phyloP scores from a whole-genome alignment of 2,113 vertebrate species.

The Ia io region DNA sequence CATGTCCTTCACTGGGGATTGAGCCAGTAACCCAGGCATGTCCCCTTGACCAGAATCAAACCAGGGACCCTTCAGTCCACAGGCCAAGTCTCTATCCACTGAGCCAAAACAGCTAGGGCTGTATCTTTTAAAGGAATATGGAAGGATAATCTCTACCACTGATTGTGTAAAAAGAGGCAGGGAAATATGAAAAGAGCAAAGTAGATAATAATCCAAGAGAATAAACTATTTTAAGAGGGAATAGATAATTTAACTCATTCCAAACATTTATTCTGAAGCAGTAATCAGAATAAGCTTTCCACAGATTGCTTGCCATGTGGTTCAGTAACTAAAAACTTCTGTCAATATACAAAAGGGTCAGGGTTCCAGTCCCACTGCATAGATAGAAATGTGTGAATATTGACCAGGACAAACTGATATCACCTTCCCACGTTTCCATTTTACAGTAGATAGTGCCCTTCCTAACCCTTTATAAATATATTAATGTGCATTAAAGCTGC shows the following conservation, averaged over 20 bases:
- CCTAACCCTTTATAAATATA: not conserved
- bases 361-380: not conserved
- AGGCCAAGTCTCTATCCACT: no score
- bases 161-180: not conserved
- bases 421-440: not conserved
- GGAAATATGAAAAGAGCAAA: not conserved
- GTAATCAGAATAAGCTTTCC: not conserved
- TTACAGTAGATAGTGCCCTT: not conserved
- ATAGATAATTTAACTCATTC: not conserved
- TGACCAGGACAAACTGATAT: not conserved
- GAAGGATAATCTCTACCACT: not conserved
- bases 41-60: no score
- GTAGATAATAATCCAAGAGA: not conserved
- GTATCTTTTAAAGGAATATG: not conserved
- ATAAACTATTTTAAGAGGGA: not conserved
- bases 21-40: no score
- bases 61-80: no score
- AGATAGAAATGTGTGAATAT: not conserved
- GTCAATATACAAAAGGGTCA: not conserved
- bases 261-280: not conserved
- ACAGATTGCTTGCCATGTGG: not conserved
- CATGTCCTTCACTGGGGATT: no score
- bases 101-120: no score
- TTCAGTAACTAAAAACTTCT: not conserved
- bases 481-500: not conserved